phyloP scores from a whole-genome alignment of 1,140 invertebrate genomes.

The Drosophila sproati region DNA sequence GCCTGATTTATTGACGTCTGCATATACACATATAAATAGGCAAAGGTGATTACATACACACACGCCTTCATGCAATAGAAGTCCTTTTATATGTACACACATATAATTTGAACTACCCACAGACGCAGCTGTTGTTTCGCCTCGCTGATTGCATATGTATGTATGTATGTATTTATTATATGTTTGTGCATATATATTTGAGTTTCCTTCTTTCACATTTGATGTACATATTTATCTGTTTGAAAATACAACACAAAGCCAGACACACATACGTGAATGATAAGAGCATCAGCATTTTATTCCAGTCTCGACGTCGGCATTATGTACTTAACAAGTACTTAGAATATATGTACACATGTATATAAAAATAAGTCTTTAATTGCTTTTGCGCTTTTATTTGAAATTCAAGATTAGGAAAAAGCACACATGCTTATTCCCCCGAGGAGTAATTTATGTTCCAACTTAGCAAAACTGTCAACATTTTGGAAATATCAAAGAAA shows the following conservation, averaged over 20 bases:
- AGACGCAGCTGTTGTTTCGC: conserved; percentile 51
- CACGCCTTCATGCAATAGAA: conserved; percentile 2
- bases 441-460: background rate
- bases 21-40: conserved; percentile 1
- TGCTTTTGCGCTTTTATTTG: background rate
- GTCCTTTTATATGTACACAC: background rate
- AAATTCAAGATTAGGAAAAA: no score
- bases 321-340: background rate
- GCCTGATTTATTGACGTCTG: conserved; percentile 54
- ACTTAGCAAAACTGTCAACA: no score
- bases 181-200: conserved; percentile 9
- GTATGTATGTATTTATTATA: background rate
- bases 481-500: no score
- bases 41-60: conserved; percentile 14
- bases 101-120: conserved; percentile 6
- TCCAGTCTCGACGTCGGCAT: background rate
- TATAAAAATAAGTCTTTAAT: background rate
- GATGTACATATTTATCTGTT: background rate
- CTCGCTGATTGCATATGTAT: conserved; percentile 49
- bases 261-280: background rate
- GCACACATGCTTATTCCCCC: background rate
- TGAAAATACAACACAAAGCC: background rate
- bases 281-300: conserved; percentile 27
- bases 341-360: background rate
- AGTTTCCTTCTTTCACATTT: conserved; percentile 40